phyloP scores from a whole-genome alignment of 2,113 vertebrate species.

The Oryzias melastigma region DNA sequence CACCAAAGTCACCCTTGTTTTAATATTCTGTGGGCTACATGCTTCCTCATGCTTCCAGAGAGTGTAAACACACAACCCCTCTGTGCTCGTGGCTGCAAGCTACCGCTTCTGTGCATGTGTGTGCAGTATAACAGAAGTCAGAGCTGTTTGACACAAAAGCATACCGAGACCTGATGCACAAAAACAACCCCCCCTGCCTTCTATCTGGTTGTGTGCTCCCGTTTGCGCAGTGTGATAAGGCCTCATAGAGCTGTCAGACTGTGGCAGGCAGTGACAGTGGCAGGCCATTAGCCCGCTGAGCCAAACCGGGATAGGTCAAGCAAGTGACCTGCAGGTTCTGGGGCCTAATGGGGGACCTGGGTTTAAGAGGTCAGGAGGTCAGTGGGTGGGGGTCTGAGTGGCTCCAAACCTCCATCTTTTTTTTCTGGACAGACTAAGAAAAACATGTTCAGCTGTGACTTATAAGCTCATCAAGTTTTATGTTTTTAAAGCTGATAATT shows the following conservation, averaged over 20 bases:
- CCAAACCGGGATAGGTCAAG: constrained; percentile 59
- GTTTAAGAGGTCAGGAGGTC: constrained; percentile 58
- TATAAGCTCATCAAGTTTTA: constrained; percentile 46
- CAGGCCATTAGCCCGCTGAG: constrained; percentile 67
- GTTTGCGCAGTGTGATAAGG: constrained; percentile 48
- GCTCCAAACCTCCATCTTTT: constrained; percentile 44
- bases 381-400: constrained; percentile 56
- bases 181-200: constrained; percentile 8
- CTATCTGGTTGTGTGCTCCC: constrained; percentile 9
- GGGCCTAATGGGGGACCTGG: constrained; percentile 41
- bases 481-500: constrained; percentile 11
- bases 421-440: constrained; percentile 50
- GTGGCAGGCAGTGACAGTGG: constrained; percentile 58
- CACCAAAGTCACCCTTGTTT: constrained; percentile 63
- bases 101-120: constrained; percentile 43
- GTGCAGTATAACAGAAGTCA: constrained; percentile 45
- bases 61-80: constrained; percentile 47
- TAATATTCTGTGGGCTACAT: constrained; percentile 65
- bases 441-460: constrained; percentile 70
- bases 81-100: constrained; percentile 43
- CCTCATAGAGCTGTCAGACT: constrained; percentile 65
- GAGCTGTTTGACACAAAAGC: constrained; percentile 40
- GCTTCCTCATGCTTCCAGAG: constrained; percentile 58
- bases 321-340: constrained; percentile 49
- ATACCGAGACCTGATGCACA: constrained; percentile 41